Percentiles rank a stretch among this genome's conserved stretches.
These are phyloP conservation scores for Oenanthe melanoleuca DNA, from an alignment of 2,113 vertebrate genomes.

Conservation along the genomic window DNA sequence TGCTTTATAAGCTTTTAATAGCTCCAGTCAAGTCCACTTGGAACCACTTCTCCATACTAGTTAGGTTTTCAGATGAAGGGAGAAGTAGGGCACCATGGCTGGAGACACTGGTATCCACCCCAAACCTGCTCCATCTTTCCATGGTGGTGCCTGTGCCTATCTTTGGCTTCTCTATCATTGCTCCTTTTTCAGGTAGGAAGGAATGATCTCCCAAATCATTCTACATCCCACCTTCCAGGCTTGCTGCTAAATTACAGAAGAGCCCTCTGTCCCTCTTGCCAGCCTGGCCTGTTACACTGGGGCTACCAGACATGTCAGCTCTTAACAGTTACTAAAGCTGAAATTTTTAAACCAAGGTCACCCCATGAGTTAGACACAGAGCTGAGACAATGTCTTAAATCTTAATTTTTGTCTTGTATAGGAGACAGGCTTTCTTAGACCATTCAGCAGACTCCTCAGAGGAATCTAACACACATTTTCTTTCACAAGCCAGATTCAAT, in stretches of 20 bases:
- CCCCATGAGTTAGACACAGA: background rate
- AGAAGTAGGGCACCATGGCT: background rate
- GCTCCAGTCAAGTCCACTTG: background rate
- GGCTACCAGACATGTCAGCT: background rate
- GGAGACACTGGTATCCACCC: background rate
- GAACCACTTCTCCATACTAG: background rate
- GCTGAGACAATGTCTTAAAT: background rate
- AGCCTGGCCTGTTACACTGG: background rate
- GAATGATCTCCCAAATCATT: background rate
- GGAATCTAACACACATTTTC: background rate
- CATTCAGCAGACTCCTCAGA: background rate
- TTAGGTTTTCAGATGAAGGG: background rate
- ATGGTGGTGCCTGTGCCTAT: background rate
- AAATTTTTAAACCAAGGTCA: background rate
- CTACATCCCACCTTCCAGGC: background rate
- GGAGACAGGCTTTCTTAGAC: background rate
- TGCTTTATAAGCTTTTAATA: background rate
- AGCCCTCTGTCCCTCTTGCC: background rate
- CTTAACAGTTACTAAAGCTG: background rate
- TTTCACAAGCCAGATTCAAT: background rate
- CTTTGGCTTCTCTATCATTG: background rate
- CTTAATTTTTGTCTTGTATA: background rate
- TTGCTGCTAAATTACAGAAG: background rate
- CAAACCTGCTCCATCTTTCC: background rate
- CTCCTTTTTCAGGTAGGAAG: background rate